These are phyloP conservation scores for Oreonectes daqikongensis DNA, from an alignment of 2,797 vertebrate genomes.

Conservation along the genomic window DNA sequence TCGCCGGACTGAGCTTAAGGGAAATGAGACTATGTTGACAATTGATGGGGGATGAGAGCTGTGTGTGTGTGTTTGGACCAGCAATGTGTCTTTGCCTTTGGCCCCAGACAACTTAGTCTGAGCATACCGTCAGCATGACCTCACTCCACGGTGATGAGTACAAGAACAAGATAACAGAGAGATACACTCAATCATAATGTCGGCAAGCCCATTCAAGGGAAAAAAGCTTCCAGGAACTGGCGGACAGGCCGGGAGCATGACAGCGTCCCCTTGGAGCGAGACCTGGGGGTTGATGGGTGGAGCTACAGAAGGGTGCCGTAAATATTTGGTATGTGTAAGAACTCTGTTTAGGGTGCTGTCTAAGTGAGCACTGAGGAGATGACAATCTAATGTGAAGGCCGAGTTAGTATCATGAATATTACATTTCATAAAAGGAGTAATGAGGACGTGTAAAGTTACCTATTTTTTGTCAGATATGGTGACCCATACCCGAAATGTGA, in stretches of 20 bases:
- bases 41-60: constrained; percentile 20
- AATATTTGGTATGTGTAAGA: constrained; percentile 44
- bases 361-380: background rate
- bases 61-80: constrained; percentile 17
- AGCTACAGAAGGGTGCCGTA: constrained; percentile 19
- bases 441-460: constrained; percentile 4
- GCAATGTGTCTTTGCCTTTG: constrained; percentile 28
- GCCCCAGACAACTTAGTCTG: constrained; percentile 34
- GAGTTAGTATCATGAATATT: background rate
- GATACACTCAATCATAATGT: constrained; percentile 34
- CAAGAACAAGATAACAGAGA: constrained; percentile 32
- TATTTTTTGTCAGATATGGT: too few species aligned
- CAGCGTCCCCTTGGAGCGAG: constrained; percentile 39
- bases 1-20: constrained; percentile 30
- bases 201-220: constrained; percentile 30
- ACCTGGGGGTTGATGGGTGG: constrained; percentile 28
- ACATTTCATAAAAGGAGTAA: background rate
- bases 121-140: constrained; percentile 28
- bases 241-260: constrained; percentile 28
- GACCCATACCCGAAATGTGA: too few species aligned
- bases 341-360: constrained; percentile 16
- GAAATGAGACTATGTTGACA: constrained; percentile 51
- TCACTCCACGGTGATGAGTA: constrained; percentile 27
- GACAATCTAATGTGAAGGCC: background rate
- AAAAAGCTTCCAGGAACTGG: constrained; percentile 43